phyloP scores from a whole-genome alignment of 2,888 invertebrate genomes.

The Chloroclystis v-ata region DNA sequence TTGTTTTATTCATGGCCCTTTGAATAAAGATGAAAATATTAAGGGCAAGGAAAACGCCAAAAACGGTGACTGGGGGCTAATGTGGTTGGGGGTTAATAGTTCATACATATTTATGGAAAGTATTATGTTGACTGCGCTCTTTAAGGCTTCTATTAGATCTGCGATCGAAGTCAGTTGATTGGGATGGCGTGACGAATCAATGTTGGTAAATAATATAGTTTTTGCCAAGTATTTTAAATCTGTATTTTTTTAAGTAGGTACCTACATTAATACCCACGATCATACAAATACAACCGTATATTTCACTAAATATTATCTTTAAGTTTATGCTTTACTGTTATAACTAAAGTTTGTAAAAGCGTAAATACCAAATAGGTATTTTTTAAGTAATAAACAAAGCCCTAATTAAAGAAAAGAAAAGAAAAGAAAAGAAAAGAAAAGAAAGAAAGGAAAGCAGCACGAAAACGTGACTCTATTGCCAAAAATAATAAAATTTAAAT shows the following conservation, averaged over 20 bases:
- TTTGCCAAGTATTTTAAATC: no score
- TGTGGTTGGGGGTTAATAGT: slow-evolving; percentile 63
- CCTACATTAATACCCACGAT: no score
- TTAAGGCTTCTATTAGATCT: slow-evolving; percentile 21
- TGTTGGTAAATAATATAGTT: no score
- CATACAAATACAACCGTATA: no score
- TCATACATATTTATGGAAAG: slow-evolving; percentile 68
- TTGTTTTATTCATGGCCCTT: slow-evolving; percentile 74
- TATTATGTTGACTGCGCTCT: slow-evolving; percentile 44
- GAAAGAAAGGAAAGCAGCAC: slow-evolving; percentile 27
- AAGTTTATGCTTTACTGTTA: no score
- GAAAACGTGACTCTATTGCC: slow-evolving; percentile 48
- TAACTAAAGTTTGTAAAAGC: no score
- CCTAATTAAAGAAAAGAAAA: background rate
- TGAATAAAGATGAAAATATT: slow-evolving; percentile 78
- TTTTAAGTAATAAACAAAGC: no score
- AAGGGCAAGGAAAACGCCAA: slow-evolving; percentile 53
- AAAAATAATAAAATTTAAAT: slow-evolving; percentile 44
- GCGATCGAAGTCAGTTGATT: slow-evolving; percentile 9
- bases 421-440: slow-evolving; percentile 2
- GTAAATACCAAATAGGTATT: no score
- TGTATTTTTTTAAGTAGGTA: no score
- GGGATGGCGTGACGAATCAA: slow-evolving; percentile 3
- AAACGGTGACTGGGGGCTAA: slow-evolving; percentile 54
- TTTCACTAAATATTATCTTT: no score